Base-by-base conservation (phyloP, 2,113 vertebrate species). In the Toxotes jaculatrix region DNA sequence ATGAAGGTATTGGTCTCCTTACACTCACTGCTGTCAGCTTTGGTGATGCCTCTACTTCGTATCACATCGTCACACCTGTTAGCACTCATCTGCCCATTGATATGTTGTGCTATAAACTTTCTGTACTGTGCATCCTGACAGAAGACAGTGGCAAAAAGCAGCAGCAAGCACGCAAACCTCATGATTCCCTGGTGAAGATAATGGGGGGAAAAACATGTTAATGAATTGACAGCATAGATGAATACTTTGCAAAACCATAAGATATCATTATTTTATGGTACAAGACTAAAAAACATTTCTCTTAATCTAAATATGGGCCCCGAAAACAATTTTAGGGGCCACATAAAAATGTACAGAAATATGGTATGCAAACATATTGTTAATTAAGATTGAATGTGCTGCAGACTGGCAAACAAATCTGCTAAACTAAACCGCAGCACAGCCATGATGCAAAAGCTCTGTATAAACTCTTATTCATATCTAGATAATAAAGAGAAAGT, bases 1-100 rank as follows among this genome's bases (percentile, higher is more conserved):
- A 91, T 89, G 8, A 91, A 91, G 53, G 81, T 88, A 1, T 89
- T 88, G 13, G 42, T 78, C 1, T 79, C 32, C n/a, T 86, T 89
- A 17, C 90, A 91, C 12, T 12, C 5, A 7, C 75, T 82, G 40
- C 55, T 19, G 32, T 31, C 0, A 0, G 74, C 34, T 62, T 21
- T 1, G 3, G 40, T 21, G 65, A 86, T 87, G 0, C 0, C 0
- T 62, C 17, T 77, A 0, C 0, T 12, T 7, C 3, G 0, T 43
- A 89, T 91, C 13, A 2, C 73, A 0, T 0, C 0, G 2, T 5
- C 45, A 80, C 89, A 91, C 4, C 1, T 0, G 4, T 1, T 0
- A 0, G 0, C 1, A 0, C 3, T 60, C 83, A 91, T 91, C 0
- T 0, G 0, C 0, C 4, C 17, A 0, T 32, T 5, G 13, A 90